Base-by-base conservation (phyloP, 2,888 invertebrate species). In the Oligia strigilis region DNA sequence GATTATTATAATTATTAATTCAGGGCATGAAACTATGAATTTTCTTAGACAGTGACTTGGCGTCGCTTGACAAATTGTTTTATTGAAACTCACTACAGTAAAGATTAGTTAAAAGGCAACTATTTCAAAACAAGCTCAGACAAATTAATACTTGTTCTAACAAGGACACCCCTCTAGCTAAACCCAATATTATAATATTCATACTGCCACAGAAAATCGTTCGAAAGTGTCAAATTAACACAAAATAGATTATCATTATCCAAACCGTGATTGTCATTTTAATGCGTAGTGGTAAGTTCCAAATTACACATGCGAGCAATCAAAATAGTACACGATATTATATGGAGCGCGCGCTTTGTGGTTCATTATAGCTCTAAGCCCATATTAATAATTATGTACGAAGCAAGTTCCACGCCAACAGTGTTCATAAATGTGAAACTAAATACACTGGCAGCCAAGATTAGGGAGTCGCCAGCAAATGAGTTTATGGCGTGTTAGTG, bases 401-500 rank as follows among this genome's bases (percentile, higher is more conserved):
- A 84, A 86, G 83, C 78, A 90, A 93, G 92, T 91, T 92, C 92
- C 93, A 92, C 91, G 92, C 92, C 83, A 93, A 84, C 91, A 88
- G 90, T 89, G 90, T 92, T 90, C 91, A 91, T 93, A 95, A 94
- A 95, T 94, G 95, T 92, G 95, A 94, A 94, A 95, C 94, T 95
- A 95, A 96, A 95, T 94, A 94, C 93, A 92, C 89, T 91, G 90
- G 89, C 91, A 93, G 92, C 91, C 89, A 93, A 94, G 94, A 94
- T 95, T 95, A 93, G 92, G 92, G 92, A 91, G 91, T 91, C 92
- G 89, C 91, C 92, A 88, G 91, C 92, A 95, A 96, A 96, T 95
- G 95, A 95, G 94, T 94, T 95, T 95, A 95, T 96, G 87, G 96
- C 96, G 96, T 96, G 96, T 93, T 94, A 92, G 91, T 93, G 40